A percentile compares a stretch with the other conserved stretches of the same genome.
phyloP scores from a whole-genome alignment of 2,113 vertebrate genomes.

The Nothocercus nigrocapillus region DNA sequence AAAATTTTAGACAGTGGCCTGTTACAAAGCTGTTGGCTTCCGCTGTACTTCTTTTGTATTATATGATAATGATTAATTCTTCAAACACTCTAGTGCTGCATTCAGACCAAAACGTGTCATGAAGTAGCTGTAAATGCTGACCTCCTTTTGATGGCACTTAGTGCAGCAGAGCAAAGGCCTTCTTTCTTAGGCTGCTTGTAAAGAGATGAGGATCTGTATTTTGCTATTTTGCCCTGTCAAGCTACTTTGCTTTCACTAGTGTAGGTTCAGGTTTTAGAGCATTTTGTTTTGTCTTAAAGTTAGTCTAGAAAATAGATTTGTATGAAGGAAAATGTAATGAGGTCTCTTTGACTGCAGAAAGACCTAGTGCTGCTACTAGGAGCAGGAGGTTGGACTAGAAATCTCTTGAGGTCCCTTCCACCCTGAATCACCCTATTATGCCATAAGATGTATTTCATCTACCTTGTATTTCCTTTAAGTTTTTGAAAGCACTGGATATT shows the following conservation, averaged over 20 bases:
- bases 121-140: not conserved
- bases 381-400: not conserved
- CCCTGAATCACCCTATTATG: not conserved
- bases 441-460: not conserved
- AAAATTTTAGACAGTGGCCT: not conserved
- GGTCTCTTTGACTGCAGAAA: not conserved
- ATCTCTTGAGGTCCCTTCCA: not conserved
- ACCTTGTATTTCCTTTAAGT: not conserved
- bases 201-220: not conserved
- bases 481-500: not conserved
- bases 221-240: not conserved
- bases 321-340: not conserved
- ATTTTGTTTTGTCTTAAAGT: not conserved
- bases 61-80: not conserved
- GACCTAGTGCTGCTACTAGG: not conserved
- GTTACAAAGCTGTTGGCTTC: not conserved
- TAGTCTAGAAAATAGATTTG: not conserved
- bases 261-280: not conserved
- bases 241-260: not conserved
- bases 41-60: not conserved
- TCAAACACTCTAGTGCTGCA: not conserved
- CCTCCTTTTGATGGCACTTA: not conserved
- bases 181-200: not conserved
- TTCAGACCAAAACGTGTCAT: not conserved
- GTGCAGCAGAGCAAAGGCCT: not conserved